These are phyloP conservation scores for Diorhabda elongata DNA, from an alignment of 1,140 invertebrate genomes.

Conservation along the genomic window DNA sequence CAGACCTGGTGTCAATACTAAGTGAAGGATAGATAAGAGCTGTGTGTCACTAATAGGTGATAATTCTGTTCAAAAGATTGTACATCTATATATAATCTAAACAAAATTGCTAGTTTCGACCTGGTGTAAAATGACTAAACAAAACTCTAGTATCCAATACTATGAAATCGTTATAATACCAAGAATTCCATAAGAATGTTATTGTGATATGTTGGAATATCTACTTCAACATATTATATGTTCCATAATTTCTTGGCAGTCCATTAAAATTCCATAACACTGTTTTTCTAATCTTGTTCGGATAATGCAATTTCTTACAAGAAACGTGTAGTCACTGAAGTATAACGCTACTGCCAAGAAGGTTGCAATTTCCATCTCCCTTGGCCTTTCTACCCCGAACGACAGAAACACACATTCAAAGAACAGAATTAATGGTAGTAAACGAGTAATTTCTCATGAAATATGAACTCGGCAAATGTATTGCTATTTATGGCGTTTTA, in stretches of 20 bases:
- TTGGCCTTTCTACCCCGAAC: not conserved
- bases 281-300: not conserved
- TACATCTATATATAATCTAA: too few relatives aligned
- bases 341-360: not conserved
- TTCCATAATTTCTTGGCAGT: not conserved
- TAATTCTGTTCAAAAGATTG: too few relatives aligned
- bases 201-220: too few relatives aligned
- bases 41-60: too few relatives aligned
- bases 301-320: not conserved
- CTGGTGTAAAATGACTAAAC: too few relatives aligned
- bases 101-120: too few relatives aligned
- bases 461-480: not conserved
- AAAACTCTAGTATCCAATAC: too few relatives aligned
- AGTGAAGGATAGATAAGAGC: too few relatives aligned
- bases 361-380: not conserved
- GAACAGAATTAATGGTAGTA: slow-evolving; percentile 2
- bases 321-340: not conserved
- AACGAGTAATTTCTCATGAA: slow-evolving; percentile 2
- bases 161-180: too few relatives aligned
- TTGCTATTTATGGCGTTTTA: not conserved
- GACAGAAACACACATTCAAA: not conserved
- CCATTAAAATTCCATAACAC: not conserved
- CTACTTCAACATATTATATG: too few relatives aligned
- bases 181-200: too few relatives aligned
- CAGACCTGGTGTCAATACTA: too few relatives aligned